Evolutionary conservation across 2,113 vertebrate species (phyloP).

Genomic region (Pampusana beccarii): DNA sequence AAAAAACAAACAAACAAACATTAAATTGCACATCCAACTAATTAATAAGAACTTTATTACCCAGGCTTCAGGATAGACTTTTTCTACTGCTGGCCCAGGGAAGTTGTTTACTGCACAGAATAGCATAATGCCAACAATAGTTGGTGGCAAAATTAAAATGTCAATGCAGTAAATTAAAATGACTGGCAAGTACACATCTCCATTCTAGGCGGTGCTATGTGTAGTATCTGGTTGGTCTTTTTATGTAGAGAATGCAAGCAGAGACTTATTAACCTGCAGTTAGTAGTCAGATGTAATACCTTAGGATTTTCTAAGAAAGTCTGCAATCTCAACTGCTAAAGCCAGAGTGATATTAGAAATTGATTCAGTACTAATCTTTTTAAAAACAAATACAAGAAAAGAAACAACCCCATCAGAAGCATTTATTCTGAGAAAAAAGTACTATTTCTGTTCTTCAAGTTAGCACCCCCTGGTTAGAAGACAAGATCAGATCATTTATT

Average conservation of each 20-base stretch:
- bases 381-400: background rate
- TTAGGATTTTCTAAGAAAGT: slow-evolving; percentile 37
- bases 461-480: slow-evolving; percentile 22
- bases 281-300: slow-evolving; percentile 16
- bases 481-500: background rate
- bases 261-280: slow-evolving; percentile 61
- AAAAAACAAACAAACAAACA: background rate
- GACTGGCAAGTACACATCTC: slow-evolving; percentile 21
- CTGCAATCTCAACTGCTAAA: slow-evolving; percentile 34
- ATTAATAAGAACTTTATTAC: slow-evolving; percentile 31
- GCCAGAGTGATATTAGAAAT: slow-evolving; percentile 56
- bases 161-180: slow-evolving; percentile 57
- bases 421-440: slow-evolving; percentile 33
- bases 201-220: slow-evolving; percentile 4
- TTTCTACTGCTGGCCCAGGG: slow-evolving; percentile 7
- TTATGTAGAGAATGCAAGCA: slow-evolving; percentile 20
- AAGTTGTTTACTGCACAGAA: background rate
- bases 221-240: slow-evolving; percentile 12
- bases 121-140: background rate
- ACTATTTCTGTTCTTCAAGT: background rate
- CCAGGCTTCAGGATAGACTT: background rate
- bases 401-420: background rate
- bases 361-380: slow-evolving; percentile 46
- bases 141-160: slow-evolving; percentile 63
- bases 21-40: background rate